Conservation (phyloP, 2,888 invertebrate genomes). For the Cyclophora punctaria region DNA sequence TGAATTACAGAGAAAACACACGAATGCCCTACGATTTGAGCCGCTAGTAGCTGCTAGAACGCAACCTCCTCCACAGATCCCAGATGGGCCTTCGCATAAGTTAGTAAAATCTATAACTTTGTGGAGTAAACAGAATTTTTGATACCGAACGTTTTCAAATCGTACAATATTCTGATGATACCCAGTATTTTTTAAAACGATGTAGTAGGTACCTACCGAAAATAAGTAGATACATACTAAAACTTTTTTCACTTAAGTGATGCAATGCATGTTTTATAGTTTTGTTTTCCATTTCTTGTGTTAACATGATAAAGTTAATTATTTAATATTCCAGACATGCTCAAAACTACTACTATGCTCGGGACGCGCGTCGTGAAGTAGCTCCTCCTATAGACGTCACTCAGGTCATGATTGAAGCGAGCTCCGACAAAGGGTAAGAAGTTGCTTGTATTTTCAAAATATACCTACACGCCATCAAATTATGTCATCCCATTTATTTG, state of each 20-base stretch:
- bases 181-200: too few species aligned
- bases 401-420: conserved; percentile 47
- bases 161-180: too few species aligned
- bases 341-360: conserved; percentile 87
- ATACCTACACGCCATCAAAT: too few species aligned
- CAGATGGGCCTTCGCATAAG: conserved; percentile 86
- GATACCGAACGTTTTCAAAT: too few species aligned
- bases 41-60: conserved; percentile 81
- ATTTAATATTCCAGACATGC: conserved; percentile 68
- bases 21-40: conserved; percentile 79
- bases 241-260: too few species aligned
- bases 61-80: conserved; percentile 87
- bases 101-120: conserved; percentile 22
- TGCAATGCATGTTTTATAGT: background rate
- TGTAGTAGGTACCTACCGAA: too few species aligned
- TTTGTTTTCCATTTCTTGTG: background rate
- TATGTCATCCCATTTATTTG: background rate
- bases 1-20: conserved; percentile 73
- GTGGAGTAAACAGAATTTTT: too few species aligned
- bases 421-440: conserved; percentile 56
- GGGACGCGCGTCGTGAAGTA: conserved; percentile 89
- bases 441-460: too few species aligned
- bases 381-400: conserved; percentile 78
- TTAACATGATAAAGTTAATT: background rate
- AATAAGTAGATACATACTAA: too few species aligned